Evolutionary conservation across 1,140 invertebrate species (phyloP), one percentile per base, ranked within the genome.

Genomic region (Drosophila prosaltans): DNA sequence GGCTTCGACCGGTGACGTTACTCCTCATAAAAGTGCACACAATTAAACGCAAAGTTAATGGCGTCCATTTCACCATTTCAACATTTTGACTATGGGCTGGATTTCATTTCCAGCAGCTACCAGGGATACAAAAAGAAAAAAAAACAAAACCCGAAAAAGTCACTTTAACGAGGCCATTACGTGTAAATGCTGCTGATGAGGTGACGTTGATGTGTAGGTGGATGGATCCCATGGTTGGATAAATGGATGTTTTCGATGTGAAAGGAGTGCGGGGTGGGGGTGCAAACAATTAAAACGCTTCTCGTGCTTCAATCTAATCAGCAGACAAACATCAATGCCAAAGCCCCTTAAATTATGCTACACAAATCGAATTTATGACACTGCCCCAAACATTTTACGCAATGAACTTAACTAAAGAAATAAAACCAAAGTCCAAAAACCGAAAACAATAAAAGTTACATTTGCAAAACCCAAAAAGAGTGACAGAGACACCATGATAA

Each of bases 111-210:
- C 45, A 26, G 16, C 16, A 24, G 21, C 21, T 8, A 45, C 45
- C 24, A 40, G 65, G 76, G 28, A 30, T 30, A 51, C 24, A 51
- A 16, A 16, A 16, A 16, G 16, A 16, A 16, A 16, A 16, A 16
- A 16, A 16, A 16, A 5, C 32, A 24, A 51, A 51, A 51, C 45
- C 21, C 45, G 45, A 51, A 51, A 79, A 82, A 84, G 77, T 80
- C 73, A 77, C 59, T 88, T 89, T 91, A 91, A 91, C 81, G 83
- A 72, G 73, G 70, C 80, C 90, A 91, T 91, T 91, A 91, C 84
- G 90, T 91, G 90, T 91, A 91, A 91, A 91, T 86, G 90, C 90
- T 86, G 89, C 90, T 91, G 90, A 91, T 91, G 90, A 91, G 90
- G 85, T 91, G 89, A 86, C 74, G 88, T 70, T 85, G 78, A 81